Base-by-base conservation (phyloP, 2,797 vertebrate species). In the Erithacus rubecula region DNA sequence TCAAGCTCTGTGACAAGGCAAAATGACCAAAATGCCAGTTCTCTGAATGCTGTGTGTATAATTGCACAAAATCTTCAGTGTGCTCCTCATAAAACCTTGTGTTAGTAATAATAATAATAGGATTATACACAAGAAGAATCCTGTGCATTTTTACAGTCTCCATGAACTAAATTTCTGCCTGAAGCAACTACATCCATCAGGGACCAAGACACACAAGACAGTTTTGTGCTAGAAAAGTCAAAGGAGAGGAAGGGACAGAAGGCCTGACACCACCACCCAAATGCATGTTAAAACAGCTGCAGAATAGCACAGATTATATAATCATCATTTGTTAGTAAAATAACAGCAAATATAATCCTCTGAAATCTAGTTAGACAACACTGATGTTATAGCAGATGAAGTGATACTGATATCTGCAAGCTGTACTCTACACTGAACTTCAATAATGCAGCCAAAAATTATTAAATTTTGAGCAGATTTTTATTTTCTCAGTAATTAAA, bases 261-360 rank as follows among this genome's bases (percentile, higher is more conserved):
- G 62, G 67, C 51, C 11, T 72, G 68, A 63, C 60, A 87, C 49
- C 44, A 39, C 37, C 78, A 85, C 58, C 32, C 81, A 87, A 79
- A 74, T n/a, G 39, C 75, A 70, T 5, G 5, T 37, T 71, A 47
- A 39, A 92, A 65, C 71, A 90, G 87, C 82, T 92, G 89, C 84
- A 87, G 44, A 85, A 44, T 21, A 78, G 19, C 82, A 89, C 7
- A 32, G 62, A 76, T 95, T 96, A 94, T 29, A 60, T 81, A 79
- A 96, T 58, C 51, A 47, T 29, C 3, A 55, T 53, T 63, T 85
- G 43, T 69, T 90, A 91, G 63, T 65, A 78, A 89, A 92, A 2
- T 63, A 90, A 69, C 80, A 93, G 65, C 78, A 93, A 79, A 82
- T 79, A 46, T 75, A 96, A 95, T 95, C 78, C 93, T 84, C 71